Evolutionary conservation across 2,113 vertebrate species (phyloP).

Genomic region (Danionella cerebrum): DNA sequence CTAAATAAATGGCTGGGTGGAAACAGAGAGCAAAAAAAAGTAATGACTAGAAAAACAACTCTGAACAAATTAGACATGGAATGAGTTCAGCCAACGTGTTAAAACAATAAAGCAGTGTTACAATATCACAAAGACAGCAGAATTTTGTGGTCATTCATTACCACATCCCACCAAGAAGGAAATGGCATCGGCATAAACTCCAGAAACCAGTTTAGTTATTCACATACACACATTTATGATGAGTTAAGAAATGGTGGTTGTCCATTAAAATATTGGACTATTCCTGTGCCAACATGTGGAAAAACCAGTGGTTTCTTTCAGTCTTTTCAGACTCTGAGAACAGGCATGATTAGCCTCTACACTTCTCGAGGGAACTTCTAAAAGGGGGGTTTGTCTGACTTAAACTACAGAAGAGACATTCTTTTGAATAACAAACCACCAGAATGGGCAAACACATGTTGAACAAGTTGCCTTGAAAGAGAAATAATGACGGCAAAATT

Average conservation of each 20-base stretch:
- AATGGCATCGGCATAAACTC: background rate
- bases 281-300: conserved; percentile 17
- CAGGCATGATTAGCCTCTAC: background rate
- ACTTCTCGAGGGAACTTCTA: background rate
- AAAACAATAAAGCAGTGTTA: background rate
- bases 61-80: background rate
- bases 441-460: too few relatives aligned
- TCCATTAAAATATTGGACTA: conserved; percentile 10
- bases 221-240: conserved; percentile 20
- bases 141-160: background rate
- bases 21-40: background rate
- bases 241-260: background rate
- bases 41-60: background rate
- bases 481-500: too few relatives aligned
- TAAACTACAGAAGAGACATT: background rate
- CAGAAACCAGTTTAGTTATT: background rate
- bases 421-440: too few relatives aligned
- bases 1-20: too few relatives aligned
- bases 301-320: background rate
- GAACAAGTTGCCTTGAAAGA: too few relatives aligned
- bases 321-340: background rate
- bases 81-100: background rate
- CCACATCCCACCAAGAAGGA: conserved; percentile 22
- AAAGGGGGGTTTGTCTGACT: background rate
- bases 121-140: conserved; percentile 16